These are phyloP conservation scores for Parazoanthus atlanticus DNA, from an alignment of 92 coral and sea anemone genomes.

Conservation along the genomic window DNA sequence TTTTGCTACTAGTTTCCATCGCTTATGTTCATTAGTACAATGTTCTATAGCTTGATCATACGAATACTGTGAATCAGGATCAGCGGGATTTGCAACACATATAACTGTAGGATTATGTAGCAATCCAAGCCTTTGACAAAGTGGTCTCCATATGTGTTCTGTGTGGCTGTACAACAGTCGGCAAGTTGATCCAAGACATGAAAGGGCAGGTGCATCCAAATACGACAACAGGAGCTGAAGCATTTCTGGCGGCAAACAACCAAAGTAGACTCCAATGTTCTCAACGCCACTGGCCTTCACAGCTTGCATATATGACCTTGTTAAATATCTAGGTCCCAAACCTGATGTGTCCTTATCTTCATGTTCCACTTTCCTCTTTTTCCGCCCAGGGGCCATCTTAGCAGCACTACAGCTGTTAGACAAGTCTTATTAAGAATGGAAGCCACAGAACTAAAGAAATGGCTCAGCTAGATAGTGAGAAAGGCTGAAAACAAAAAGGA, in stretches of 20 bases:
- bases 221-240: conserved; percentile 75
- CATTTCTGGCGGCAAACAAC: conserved; percentile 94
- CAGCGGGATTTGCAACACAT: conserved; percentile 87
- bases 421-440: not conserved
- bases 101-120: conserved; percentile 76
- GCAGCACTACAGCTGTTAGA: not conserved
- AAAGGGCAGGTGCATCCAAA: conserved; percentile 92
- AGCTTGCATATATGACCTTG: conserved; percentile 76
- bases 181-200: conserved; percentile 88
- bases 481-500: not conserved
- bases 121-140: conserved; percentile 74
- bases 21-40: conserved; percentile 67
- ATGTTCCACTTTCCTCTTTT: conserved; percentile 35
- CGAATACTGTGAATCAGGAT: conserved; percentile 64
- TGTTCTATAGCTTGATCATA: conserved; percentile 91
- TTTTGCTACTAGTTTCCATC: conserved; percentile 82
- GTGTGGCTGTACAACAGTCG: conserved; percentile 75
- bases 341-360: not conserved
- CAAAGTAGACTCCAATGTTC: conserved; percentile 84
- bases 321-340: conserved; percentile 61
- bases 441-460: not conserved
- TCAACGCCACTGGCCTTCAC: conserved; percentile 76
- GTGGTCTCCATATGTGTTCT: conserved; percentile 82
- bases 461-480: not conserved
- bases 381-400: conserved; percentile 66